Percentiles rank a stretch among this genome's conserved stretches.
These are phyloP conservation scores for Habroteleia sp. DNA, from an alignment of 2,888 invertebrate species.

Conservation along the genomic window DNA sequence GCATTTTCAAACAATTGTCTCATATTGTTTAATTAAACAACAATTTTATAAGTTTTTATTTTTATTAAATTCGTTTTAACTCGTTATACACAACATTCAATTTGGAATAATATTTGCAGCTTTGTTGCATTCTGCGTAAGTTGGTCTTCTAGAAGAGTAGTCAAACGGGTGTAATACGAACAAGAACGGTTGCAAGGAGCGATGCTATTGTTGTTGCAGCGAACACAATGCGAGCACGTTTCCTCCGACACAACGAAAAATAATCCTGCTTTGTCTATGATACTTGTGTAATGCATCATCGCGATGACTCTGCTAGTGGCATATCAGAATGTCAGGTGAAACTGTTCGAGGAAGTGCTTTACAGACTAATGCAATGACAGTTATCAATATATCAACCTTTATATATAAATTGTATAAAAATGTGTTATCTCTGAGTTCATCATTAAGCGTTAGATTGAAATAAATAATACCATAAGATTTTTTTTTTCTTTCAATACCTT, in stretches of 20 bases:
- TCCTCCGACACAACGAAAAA: constrained; percentile 76
- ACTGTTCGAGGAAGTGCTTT: constrained; percentile 27
- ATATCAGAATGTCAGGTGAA: constrained; percentile 38
- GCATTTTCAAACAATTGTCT: no score
- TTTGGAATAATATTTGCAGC: background rate
- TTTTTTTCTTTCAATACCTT: no score
- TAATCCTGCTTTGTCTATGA: constrained; percentile 77
- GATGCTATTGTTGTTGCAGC: constrained; percentile 70
- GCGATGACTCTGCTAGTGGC: constrained; percentile 53
- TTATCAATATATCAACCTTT: constrained; percentile 17
- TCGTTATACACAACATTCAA: no score
- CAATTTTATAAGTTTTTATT: no score
- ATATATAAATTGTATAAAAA: no score
- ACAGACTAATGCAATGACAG: constrained; percentile 29
- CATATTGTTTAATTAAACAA: no score
- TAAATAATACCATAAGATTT: no score
- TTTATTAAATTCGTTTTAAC: background rate
- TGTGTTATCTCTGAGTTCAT: no score
- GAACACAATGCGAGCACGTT: constrained; percentile 72
- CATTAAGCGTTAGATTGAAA: no score
- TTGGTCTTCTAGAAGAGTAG: constrained; percentile 70
- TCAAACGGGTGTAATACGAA: constrained; percentile 77
- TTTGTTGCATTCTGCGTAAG: constrained; percentile 45
- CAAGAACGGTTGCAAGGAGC: constrained; percentile 64
- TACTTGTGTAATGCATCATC: constrained; percentile 66